Evolutionary conservation across 2,113 vertebrate genomes (phyloP).

Genomic region (Tragelaphus strepsiceros): DNA sequence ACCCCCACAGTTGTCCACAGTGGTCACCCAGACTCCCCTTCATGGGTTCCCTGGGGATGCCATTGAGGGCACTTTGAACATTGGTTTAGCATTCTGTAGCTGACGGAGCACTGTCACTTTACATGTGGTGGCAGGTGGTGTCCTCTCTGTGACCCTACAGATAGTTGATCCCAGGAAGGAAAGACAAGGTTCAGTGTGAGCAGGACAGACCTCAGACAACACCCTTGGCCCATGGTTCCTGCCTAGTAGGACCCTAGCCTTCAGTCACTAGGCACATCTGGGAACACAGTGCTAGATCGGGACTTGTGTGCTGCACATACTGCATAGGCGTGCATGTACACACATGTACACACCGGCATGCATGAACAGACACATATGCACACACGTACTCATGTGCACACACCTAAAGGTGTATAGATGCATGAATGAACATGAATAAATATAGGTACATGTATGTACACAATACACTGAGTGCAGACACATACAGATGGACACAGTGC

Average conservation of each 20-base stretch:
- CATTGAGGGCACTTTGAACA: fast-evolving
- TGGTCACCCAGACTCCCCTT: background rate
- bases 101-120: fast-evolving
- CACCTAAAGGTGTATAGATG: too few species aligned
- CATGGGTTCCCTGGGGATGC: background rate
- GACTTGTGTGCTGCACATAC: background rate
- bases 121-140: background rate
- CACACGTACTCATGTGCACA: background rate
- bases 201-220: background rate
- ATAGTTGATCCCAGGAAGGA: background rate
- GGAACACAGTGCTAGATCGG: background rate
- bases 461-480: fast-evolving
- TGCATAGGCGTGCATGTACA: fast-evolving
- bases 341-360: fast-evolving
- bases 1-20: background rate
- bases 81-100: background rate
- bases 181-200: background rate
- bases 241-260: background rate
- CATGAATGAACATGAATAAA: background rate
- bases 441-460: fast-evolving
- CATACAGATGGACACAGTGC: fast-evolving
- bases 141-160: background rate
- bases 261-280: background rate
- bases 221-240: fast-evolving
- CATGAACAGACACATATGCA: background rate